Evolutionary conservation across 1,140 invertebrate species (phyloP).

Genomic region (Aphis gossypii): DNA sequence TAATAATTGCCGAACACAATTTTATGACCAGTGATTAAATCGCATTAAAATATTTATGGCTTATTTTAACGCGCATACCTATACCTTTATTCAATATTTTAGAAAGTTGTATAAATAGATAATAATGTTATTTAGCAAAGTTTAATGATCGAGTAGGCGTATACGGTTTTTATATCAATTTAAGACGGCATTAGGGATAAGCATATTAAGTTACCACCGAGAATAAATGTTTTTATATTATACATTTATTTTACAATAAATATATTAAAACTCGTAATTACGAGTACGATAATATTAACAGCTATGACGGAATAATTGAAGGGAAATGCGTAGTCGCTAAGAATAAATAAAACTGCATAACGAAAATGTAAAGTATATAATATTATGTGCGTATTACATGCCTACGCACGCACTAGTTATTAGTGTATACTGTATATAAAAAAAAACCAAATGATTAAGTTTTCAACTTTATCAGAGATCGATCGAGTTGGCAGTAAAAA

Average conservation of each 20-base stretch:
- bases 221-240: neutral
- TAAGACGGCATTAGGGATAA: neutral
- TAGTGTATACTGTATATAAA: too few relatives aligned
- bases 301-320: neutral
- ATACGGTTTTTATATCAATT: neutral
- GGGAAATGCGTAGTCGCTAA: neutral
- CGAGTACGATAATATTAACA: neutral
- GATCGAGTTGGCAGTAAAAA: too few relatives aligned
- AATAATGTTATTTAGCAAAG: constrained; percentile 9
- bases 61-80: neutral
- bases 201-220: neutral
- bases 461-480: neutral
- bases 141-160: neutral
- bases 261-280: constrained; percentile 16
- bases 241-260: neutral
- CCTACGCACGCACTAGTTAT: neutral
- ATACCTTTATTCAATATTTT: neutral
- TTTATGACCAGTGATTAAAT: constrained; percentile 22
- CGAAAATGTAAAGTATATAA: neutral
- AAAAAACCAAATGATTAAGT: neutral
- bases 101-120: neutral
- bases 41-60: neutral
- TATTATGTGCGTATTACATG: neutral
- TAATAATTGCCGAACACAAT: neutral
- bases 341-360: neutral